Evolutionary conservation across 2,888 invertebrate species (phyloP).

Genomic region (Erebia ligea): DNA sequence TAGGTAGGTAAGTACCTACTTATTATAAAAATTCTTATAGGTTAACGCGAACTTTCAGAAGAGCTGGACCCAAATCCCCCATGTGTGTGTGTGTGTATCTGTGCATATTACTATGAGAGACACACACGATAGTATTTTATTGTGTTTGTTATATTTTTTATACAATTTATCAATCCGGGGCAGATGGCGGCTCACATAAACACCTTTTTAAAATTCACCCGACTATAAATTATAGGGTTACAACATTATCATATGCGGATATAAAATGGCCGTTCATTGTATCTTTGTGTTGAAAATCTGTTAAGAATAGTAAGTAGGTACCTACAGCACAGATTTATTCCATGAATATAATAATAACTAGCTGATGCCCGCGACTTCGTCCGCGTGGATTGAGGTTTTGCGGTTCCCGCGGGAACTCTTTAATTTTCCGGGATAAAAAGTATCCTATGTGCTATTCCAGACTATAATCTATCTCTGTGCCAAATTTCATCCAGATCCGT

Average conservation of each 20-base stretch:
- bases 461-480: too few species aligned
- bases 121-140: slow-evolving; percentile 51
- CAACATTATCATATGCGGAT: slow-evolving; percentile 69
- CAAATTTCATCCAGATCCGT: too few species aligned
- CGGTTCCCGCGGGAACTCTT: too few species aligned
- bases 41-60: slow-evolving; percentile 22
- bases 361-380: too few species aligned
- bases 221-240: slow-evolving; percentile 75
- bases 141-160: slow-evolving; percentile 71
- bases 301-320: neutral
- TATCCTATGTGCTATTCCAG: neutral
- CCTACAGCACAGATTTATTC: neutral
- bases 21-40: too few species aligned
- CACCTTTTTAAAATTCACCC: slow-evolving; percentile 76
- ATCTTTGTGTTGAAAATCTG: slow-evolving; percentile 11
- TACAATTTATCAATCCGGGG: slow-evolving; percentile 77
- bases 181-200: slow-evolving; percentile 79
- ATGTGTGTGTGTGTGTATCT: slow-evolving; percentile 9
- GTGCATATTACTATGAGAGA: slow-evolving; percentile 12
- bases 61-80: slow-evolving; percentile 29
- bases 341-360: neutral
- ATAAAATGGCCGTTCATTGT: slow-evolving; percentile 42
- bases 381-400: too few species aligned
- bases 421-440: neutral
- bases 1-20: too few species aligned